A percentile compares a stretch with the other conserved stretches of the same genome.
Evolutionary conservation across 2,797 vertebrate genomes (phyloP).

Genomic region (Aphelocoma californica): DNA sequence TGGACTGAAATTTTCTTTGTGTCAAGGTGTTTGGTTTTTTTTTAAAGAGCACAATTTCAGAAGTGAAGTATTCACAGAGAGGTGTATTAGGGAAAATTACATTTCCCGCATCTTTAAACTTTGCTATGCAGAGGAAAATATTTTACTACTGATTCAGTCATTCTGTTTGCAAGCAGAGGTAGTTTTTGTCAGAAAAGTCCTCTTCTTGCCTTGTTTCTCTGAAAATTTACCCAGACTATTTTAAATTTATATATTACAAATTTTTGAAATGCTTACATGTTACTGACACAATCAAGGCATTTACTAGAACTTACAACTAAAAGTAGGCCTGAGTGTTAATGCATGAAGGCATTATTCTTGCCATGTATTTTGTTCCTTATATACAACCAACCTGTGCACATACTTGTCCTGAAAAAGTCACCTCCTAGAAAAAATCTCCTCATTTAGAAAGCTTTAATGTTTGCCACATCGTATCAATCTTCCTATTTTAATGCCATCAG

Average conservation of each 20-base stretch:
- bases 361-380: not conserved
- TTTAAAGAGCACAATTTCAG: not conserved
- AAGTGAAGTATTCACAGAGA: not conserved
- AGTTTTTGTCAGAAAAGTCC: not conserved
- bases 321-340: not conserved
- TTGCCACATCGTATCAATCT: accelerated
- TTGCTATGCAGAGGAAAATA: not conserved
- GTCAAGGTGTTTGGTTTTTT: not conserved
- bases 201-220: not conserved
- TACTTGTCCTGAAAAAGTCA: not conserved
- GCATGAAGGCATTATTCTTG: not conserved
- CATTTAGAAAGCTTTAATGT: not conserved
- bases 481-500: not conserved
- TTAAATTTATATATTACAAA: not conserved
- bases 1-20: not conserved
- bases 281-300: not conserved
- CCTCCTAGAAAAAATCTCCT: not conserved
- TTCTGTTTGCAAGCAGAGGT: not conserved
- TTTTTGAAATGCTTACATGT: not conserved
- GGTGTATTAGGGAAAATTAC: not conserved
- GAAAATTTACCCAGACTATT: not conserved
- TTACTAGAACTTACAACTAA: not conserved
- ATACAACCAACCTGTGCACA: accelerated
- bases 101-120: not conserved
- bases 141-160: not conserved